Evolutionary conservation across 1,140 invertebrate species (phyloP), one percentile per base, ranked within the genome.

Genomic region (Solenopsis fugax): DNA sequence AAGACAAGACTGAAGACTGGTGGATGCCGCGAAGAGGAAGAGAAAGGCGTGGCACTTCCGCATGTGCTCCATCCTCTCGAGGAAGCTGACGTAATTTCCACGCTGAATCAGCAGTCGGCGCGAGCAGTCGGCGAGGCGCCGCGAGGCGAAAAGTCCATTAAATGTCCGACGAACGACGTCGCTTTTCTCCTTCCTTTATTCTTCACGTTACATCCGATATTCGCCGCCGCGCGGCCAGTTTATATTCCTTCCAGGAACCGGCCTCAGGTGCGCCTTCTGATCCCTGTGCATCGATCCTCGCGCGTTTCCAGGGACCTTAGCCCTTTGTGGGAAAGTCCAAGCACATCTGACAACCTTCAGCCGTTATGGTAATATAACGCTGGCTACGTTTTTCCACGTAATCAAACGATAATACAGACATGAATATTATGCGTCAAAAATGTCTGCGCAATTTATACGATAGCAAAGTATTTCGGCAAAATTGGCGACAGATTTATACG

Each of bases 81-180:
- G 41, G 13, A 86, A 90, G 65, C 69, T 80, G 87, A 90, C 89
- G 87, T 84, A 88, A 88, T 90, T 90, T 87, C 85, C 78, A 77
- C 65, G 89, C 87, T 90, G 88, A 90, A 88, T 88, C 89, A 88
- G 81, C 89, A 90, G 82, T 84, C 69, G 80, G n/a, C 84, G 85
- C 69, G 62, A 72, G 52, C 84, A 87, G 85, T 76, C 76, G 45
- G 29, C 41, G 52, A 75, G 69, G 48, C 58, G 56, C 54, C 60
- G 60, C 73, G 60, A 77, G 69, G 87, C 73, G 71, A 56, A 88
- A 88, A 86, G 78, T 84, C 88, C 77, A 89, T 89, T 89, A 88
- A 89, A 75, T 62, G 77, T 78, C 78, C 75, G 9, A 41, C 54
- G 77, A 80, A 62, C 58, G 16, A 45, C 37, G 65, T 71, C 56